Base-by-base conservation (phyloP, 2,113 vertebrate genomes). In the Bungarus multicinctus region DNA sequence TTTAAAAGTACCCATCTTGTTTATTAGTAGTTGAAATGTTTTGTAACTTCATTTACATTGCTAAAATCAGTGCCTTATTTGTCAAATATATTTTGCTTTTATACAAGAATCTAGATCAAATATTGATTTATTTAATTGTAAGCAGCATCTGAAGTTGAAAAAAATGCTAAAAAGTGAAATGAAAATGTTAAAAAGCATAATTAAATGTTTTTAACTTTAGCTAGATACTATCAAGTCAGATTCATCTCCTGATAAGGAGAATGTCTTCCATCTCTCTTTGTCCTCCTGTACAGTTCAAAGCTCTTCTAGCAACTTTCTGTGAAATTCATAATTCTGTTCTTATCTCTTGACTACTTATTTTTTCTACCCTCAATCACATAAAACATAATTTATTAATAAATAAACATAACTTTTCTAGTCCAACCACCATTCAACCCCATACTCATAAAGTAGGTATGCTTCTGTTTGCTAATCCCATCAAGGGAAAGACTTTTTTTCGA, bases 1-100 rank as follows among this genome's bases (percentile, higher is more conserved):
- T 93, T 94, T 96, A 94, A 95, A 95, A 95, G 93, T 81, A 54
- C 89, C 50, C 53, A 93, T 92, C 23, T 50, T 96, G 94, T 93
- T 94, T 95, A 96, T 96, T 95, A 95, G 58, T 22, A 92, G 53
- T 20, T 91, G 52, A 95, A 96, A 94, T 94, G 81, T 30, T 96
- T 92, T 92, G 94, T 94, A 94, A 90, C 64, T 96, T 93, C 87
- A 54, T 25, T 95, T 94, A 92, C 4, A 57, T 89, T 0, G 5
- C 74, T 57, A 43, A 43, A 27, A 69, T 0, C 54, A 74, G 11
- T 90, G 1, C 91, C 90, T 58, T 25, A 91, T 94, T 30, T 55
- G 50, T 90, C 94, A 95, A 74, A 91, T 57, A 60, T 94, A 81
- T n/a, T 55, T 10, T 3, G 60, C 87, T 88, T 39, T 53, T 87